Evolutionary conservation across 2,888 invertebrate species (phyloP), one percentile per base, ranked within the genome.

Genomic region (Embidobia sp.): DNA sequence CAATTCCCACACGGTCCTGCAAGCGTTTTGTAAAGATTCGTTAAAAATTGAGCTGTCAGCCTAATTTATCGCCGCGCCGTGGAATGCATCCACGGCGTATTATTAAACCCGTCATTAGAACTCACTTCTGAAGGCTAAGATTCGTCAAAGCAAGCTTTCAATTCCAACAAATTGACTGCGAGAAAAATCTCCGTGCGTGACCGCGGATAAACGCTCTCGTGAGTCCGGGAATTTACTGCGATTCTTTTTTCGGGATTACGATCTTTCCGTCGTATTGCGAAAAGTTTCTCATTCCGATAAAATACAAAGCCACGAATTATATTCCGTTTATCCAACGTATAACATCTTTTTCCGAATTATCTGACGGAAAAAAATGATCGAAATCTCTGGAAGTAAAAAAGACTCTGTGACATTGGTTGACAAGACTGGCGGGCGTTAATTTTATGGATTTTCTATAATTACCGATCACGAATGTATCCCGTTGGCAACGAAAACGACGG

Each of bases 341-440:
- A n/a, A n/a, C n/a, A n/a, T n/a, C n/a, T n/a, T n/a, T n/a, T n/a
- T n/a, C n/a, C n/a, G n/a, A n/a, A n/a, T n/a, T n/a, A n/a, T n/a
- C n/a, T n/a, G n/a, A n/a, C n/a, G n/a, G n/a, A n/a, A n/a, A n/a
- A n/a, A n/a, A n/a, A n/a, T n/a, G n/a, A n/a, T n/a, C n/a, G n/a
- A n/a, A n/a, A n/a, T n/a, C n/a, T n/a, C n/a, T n/a, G n/a, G n/a
- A n/a, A n/a, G n/a, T n/a, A n/a, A n/a, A n/a, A n/a, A n/a, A n/a
- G 29, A 2, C 16, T 2, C 5, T 13, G 27, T 40, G 15, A 27
- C 27, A 27, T 19, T 7, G n/a, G 18, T 22, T 42, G 31, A 59
- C 27, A 48, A 42, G 13, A 16, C 29, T 29, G 10, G 18, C 11
- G 1, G 11, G 78, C 82, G 83, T 85, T 84, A 82, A 55, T 82